phyloP scores from a whole-genome alignment of 1,140 invertebrate species.

The Triops longicaudatus region DNA sequence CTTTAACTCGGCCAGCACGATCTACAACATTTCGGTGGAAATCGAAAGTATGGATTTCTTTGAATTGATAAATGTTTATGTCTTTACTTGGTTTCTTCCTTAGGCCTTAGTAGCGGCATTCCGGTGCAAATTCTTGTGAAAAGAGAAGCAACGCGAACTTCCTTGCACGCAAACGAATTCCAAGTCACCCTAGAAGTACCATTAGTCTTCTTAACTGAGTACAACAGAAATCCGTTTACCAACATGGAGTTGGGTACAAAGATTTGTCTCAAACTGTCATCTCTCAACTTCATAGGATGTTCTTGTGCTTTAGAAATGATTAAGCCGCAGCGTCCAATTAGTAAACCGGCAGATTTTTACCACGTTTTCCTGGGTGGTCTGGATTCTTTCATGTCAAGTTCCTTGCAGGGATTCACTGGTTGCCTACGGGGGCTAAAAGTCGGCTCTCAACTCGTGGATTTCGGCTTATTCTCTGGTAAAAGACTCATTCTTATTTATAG shows the following conservation, averaged over 20 bases:
- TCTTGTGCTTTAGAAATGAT: conserved; percentile 56
- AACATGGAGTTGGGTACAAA: conserved; percentile 33
- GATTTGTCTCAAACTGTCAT: not conserved
- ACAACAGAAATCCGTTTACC: conserved; percentile 33
- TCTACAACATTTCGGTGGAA: conserved; percentile 65
- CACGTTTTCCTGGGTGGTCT: conserved; percentile 76
- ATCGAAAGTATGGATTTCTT: conserved; percentile 45
- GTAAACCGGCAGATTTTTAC: conserved; percentile 72
- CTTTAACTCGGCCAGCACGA: conserved; percentile 70
- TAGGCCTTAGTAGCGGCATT: conserved; percentile 62
- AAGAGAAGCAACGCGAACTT: conserved; percentile 58
- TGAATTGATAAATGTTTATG: conserved; percentile 32
- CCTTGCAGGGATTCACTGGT: conserved; percentile 67
- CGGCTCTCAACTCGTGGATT: conserved; percentile 39
- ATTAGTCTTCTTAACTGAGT: conserved; percentile 53
- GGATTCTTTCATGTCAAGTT: conserved; percentile 45
- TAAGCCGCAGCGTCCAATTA: conserved; percentile 68
- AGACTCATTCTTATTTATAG: not conserved
- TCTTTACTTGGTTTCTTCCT: conserved; percentile 32
- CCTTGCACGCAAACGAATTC: conserved; percentile 71
- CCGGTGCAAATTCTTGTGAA: conserved; percentile 77
- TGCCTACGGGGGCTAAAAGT: conserved; percentile 83
- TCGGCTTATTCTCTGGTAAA: not conserved
- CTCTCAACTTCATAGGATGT: not conserved
- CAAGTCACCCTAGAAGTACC: conserved; percentile 60